These are phyloP conservation scores for Propithecus coquereli DNA, from an alignment of 2,113 vertebrate species.

Conservation along the genomic window DNA sequence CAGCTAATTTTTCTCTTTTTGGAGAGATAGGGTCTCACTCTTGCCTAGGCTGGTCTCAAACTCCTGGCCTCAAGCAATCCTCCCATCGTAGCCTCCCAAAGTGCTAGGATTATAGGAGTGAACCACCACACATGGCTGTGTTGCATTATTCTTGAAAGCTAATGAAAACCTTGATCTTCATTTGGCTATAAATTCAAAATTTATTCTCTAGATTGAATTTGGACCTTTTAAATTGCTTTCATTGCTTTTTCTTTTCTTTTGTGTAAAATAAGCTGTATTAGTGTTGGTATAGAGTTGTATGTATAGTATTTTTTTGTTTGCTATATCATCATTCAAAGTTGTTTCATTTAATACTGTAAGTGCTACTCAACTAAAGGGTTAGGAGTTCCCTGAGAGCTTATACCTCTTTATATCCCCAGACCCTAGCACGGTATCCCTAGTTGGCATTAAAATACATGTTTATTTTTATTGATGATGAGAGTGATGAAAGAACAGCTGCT, in stretches of 20 bases:
- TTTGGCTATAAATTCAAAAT: not conserved
- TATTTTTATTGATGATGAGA: slow-evolving; percentile 1
- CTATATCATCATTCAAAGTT: not conserved
- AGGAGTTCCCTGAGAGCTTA: not conserved
- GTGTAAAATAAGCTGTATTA: not conserved
- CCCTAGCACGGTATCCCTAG: not conserved
- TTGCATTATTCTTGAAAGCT: not conserved
- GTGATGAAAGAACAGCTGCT: not conserved
- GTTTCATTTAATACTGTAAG: not conserved
- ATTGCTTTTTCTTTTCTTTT: not conserved
- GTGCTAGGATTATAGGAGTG: no score
- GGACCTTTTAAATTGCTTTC: not conserved
- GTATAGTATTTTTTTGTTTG: not conserved
- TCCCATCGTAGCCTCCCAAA: no score
- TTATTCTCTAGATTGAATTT: not conserved
- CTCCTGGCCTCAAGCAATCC: no score
- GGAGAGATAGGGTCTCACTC: no score
- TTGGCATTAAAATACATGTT: not conserved
- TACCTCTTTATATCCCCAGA: not conserved
- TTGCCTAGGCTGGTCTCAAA: no score
- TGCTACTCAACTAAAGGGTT: not conserved
- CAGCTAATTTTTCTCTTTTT: no score
- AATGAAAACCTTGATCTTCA: not conserved
- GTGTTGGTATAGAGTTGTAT: not conserved
- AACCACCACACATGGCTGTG: no score